Conservation (phyloP, 2,888 invertebrate genomes). For the Allophyes oxyacanthae region DNA sequence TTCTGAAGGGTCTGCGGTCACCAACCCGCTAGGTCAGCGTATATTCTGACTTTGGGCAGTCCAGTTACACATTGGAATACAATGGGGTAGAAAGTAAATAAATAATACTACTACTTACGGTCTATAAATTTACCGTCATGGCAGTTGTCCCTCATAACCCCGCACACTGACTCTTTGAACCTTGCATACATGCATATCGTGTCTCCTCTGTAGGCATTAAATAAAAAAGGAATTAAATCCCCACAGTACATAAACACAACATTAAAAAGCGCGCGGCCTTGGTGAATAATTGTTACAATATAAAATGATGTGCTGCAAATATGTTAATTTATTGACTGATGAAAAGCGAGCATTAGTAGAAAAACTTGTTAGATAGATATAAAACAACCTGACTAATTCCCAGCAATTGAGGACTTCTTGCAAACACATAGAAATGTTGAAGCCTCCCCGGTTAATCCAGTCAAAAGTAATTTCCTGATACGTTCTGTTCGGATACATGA, state of each 20-base stretch:
- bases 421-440: slow-evolving; percentile 22
- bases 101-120: slow-evolving; percentile 27
- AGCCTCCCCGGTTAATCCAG: slow-evolving; percentile 7
- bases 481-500: accelerated
- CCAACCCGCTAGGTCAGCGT: no score
- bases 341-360: no score
- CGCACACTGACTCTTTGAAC: slow-evolving; percentile 21
- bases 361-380: no score
- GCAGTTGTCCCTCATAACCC: slow-evolving; percentile 18
- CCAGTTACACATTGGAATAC: no score
- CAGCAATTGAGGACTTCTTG: slow-evolving; percentile 35
- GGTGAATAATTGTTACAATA: no score
- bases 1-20: no score
- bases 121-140: slow-evolving; percentile 8
- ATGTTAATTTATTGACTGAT: no score
- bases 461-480: slow-evolving; percentile 27
- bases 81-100: background rate
- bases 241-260: no score
- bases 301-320: no score
- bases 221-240: no score
- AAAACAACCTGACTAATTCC: slow-evolving; percentile 34
- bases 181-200: background rate
- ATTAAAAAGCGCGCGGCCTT: no score
- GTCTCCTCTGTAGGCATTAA: slow-evolving; percentile 25
- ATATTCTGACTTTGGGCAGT: no score